These are phyloP conservation scores for Propsilocerus akamusi DNA, from an alignment of 1,140 invertebrate genomes.

Conservation along the genomic window DNA sequence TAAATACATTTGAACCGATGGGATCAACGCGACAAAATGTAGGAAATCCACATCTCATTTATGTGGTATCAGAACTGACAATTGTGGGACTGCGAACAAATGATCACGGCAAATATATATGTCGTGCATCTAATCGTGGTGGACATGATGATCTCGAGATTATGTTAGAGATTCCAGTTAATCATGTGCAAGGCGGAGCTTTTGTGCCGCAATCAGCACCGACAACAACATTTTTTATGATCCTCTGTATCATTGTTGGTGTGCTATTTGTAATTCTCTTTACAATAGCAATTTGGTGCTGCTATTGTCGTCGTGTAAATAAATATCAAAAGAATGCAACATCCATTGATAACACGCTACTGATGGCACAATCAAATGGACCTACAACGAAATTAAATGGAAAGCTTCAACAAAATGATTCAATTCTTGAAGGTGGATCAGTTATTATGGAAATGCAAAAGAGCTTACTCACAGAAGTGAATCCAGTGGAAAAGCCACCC, in stretches of 20 bases:
- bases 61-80: conserved; percentile 36
- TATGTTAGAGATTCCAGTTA: not conserved
- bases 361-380: conserved; percentile 28
- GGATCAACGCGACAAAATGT: conserved; percentile 10
- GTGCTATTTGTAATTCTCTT: conserved; percentile 30
- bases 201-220: conserved; percentile 7
- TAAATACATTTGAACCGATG: conserved; percentile 12
- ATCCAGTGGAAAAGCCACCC: conserved; percentile 61
- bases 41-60: conserved; percentile 10
- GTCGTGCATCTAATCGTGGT: conserved; percentile 66
- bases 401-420: conserved; percentile 36
- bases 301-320: conserved; percentile 32
- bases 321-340: conserved; percentile 26
- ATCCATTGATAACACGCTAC: conserved; percentile 20
- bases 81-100: conserved; percentile 44
- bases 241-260: conserved; percentile 29
- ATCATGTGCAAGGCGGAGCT: conserved; percentile 7
- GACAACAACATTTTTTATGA: conserved; percentile 25
- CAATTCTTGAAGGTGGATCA: conserved; percentile 33
- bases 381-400: conserved; percentile 27
- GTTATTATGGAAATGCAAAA: conserved; percentile 56
- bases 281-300: conserved; percentile 39
- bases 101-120: conserved; percentile 78
- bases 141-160: conserved; percentile 50
- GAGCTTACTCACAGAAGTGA: conserved; percentile 57